phyloP scores from a whole-genome alignment of 2,888 invertebrate genomes.

The Pristionchus entomophagus region DNA sequence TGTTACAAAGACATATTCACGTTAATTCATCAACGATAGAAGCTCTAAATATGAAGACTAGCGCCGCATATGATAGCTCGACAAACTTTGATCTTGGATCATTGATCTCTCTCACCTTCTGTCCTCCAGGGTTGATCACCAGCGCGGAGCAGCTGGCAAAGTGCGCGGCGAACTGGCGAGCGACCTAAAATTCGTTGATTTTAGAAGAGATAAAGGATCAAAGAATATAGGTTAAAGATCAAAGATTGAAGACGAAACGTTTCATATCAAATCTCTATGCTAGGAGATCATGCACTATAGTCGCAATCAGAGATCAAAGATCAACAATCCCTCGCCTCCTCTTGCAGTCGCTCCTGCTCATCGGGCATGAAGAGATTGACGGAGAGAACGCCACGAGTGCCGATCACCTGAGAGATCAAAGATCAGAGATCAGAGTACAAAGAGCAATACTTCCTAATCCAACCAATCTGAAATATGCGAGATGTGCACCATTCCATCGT shows the following conservation, averaged over 20 bases:
- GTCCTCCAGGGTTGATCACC: not conserved
- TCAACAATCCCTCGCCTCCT: constrained; percentile 10
- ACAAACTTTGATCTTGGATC: not conserved
- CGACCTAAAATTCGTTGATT: not conserved
- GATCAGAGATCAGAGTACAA: not conserved
- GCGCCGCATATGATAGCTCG: not conserved
- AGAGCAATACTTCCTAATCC: not conserved
- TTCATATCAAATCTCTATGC: not conserved
- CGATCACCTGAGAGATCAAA: not conserved
- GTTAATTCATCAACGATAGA: no score
- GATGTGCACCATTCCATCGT: no score
- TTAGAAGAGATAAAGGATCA: not conserved
- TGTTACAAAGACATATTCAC: no score
- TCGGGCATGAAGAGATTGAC: constrained; percentile 30
- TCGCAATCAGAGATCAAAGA: not conserved
- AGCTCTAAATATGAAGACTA: no score
- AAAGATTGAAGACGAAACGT: not conserved
- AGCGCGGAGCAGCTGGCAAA: constrained; percentile 17
- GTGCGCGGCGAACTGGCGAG: not conserved
- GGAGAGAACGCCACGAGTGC: not conserved
- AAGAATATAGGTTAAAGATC: not conserved
- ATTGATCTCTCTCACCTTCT: not conserved
- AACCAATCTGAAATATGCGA: no score
- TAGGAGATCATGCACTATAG: not conserved
- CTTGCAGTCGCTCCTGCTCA: not conserved